Percentiles rank a stretch among this genome's conserved stretches.
Conservation (phyloP, 2,113 vertebrate species). For the Athene cunicularia region DNA sequence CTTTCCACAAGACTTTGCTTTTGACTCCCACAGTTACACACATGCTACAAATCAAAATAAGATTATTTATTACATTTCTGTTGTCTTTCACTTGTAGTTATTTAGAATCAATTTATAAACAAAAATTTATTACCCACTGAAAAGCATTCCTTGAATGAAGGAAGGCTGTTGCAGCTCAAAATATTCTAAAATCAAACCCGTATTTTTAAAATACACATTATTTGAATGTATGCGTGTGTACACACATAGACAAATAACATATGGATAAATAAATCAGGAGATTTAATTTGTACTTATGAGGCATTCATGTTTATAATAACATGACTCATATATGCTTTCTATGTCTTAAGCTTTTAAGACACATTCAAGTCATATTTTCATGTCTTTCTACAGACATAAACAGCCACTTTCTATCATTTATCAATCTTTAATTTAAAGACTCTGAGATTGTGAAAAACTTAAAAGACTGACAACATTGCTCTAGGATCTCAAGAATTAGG, state of each 20-base stretch:
- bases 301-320: not conserved
- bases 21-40: not conserved
- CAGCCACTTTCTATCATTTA: not conserved
- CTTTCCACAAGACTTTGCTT: not conserved
- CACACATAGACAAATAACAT: fast-evolving
- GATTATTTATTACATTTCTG: not conserved
- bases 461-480: not conserved
- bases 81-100: not conserved
- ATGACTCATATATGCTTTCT: not conserved
- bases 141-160: not conserved
- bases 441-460: not conserved
- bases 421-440: not conserved
- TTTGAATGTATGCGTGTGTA: not conserved
- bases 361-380: not conserved
- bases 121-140: not conserved
- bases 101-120: not conserved
- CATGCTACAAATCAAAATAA: not conserved
- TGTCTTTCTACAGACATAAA: not conserved
- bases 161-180: not conserved
- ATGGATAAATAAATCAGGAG: not conserved
- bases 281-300: not conserved
- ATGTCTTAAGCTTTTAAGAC: not conserved
- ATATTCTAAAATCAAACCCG: not conserved
- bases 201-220: not conserved
- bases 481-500: not conserved